A percentile compares a stretch with the other conserved stretches of the same genome.
phyloP scores from a whole-genome alignment of 2,113 vertebrate genomes.

The Chinchilla lanigera region DNA sequence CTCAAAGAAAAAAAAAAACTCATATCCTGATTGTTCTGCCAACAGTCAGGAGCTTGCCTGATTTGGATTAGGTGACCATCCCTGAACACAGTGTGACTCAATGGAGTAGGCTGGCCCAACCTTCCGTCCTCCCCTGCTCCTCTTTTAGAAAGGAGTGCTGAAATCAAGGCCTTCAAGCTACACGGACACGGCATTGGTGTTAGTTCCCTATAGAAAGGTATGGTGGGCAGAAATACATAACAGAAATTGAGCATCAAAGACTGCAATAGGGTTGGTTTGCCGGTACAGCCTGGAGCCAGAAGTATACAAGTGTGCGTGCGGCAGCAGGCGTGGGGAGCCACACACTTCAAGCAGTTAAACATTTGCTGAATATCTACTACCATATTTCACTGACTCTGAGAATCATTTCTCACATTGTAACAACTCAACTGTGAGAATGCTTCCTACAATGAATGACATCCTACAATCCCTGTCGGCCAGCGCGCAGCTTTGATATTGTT shows the following conservation, averaged over 20 bases:
- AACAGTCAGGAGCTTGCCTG: not conserved
- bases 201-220: not conserved
- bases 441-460: slow-evolving; percentile 13
- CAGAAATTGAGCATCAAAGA: not conserved
- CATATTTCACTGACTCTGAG: slow-evolving; percentile 8
- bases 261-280: not conserved
- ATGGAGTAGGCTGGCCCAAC: not conserved
- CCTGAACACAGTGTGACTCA: not conserved
- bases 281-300: not conserved
- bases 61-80: not conserved
- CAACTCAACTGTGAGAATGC: slow-evolving; percentile 37
- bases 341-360: not conserved
- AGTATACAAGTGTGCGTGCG: fast-evolving
- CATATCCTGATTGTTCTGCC: not conserved
- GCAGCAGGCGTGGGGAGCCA: fast-evolving
- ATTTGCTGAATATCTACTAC: slow-evolving; percentile 1
- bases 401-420: slow-evolving; percentile 49
- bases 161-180: not conserved
- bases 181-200: not conserved
- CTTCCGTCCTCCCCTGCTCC: not conserved
- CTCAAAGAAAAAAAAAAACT: not conserved
- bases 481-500: slow-evolving; percentile 20
- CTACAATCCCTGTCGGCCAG: not conserved
- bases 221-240: not conserved
- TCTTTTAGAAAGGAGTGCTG: not conserved